Conservation (phyloP, 2,888 invertebrate genomes). For the Sesia bembeciformis region DNA sequence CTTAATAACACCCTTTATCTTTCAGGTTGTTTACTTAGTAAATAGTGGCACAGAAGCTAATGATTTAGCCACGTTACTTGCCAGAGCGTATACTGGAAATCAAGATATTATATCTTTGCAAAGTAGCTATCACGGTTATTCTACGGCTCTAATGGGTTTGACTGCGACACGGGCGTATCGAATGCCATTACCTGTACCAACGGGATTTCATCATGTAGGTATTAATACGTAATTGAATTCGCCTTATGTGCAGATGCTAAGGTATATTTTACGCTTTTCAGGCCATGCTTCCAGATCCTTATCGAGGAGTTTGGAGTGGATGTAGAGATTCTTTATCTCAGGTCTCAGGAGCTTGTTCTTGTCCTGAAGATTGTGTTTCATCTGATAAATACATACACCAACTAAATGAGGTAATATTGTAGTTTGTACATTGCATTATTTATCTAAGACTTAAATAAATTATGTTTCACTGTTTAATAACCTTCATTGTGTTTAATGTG, state of each 20-base stretch:
- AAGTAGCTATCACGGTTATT: conserved; percentile 95
- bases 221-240: neutral
- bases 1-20: conserved; percentile 1
- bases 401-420: conserved; percentile 70
- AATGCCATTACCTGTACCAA: conserved; percentile 80
- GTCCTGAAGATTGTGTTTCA: conserved; percentile 80
- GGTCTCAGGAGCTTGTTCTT: conserved; percentile 79
- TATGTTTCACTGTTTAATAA: too few species aligned
- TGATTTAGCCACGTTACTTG: conserved; percentile 92
- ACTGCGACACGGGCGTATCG: conserved; percentile 88
- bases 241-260: neutral
- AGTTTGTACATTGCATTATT: neutral
- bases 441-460: neutral
- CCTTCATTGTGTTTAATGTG: too few species aligned
- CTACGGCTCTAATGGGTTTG: conserved; percentile 86
- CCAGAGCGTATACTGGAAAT: conserved; percentile 88
- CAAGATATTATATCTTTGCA: conserved; percentile 89
- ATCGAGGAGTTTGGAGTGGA: conserved; percentile 93
- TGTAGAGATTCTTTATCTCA: conserved; percentile 93
- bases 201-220: conserved; percentile 85
- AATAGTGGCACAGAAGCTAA: conserved; percentile 99
- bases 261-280: conserved; percentile 29
- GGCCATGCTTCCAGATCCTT: conserved; percentile 95
- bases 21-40: conserved; percentile 90
- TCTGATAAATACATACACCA: conserved; percentile 88